A percentile compares a stretch with the other conserved stretches of the same genome.
phyloP scores from a whole-genome alignment of 2,888 invertebrate genomes.

The Campoplex nolae region DNA sequence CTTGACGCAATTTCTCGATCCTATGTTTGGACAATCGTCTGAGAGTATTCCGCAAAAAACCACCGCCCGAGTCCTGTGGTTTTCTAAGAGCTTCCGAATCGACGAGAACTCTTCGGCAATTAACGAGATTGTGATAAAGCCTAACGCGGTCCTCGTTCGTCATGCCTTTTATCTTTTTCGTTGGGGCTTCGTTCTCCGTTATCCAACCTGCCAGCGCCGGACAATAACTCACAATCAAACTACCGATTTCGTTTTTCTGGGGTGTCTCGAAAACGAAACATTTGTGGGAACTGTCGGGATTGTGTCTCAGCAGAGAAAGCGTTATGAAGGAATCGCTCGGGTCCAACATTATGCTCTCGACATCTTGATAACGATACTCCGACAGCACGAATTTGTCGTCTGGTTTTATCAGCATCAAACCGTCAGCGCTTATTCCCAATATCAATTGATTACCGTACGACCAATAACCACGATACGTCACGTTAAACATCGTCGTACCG shows the following conservation, averaged over 20 bases:
- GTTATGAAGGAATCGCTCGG: conserved; percentile 97
- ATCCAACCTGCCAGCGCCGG: conserved; percentile 93
- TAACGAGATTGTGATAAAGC: conserved; percentile 94
- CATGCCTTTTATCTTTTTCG: conserved; percentile 88
- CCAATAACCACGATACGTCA: conserved; percentile 97
- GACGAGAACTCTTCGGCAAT: conserved; percentile 92
- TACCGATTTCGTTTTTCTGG: conserved; percentile 96
- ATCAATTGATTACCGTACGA: conserved; percentile 91
- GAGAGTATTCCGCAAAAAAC: conserved; percentile 94
- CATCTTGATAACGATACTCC: conserved; percentile 95
- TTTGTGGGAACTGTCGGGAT: conserved; percentile 90
- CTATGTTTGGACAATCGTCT: conserved; percentile 94
- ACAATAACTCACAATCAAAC: conserved; percentile 96
- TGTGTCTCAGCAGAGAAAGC: conserved; percentile 91
- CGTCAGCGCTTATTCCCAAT: conserved; percentile 95
- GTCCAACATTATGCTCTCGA: conserved; percentile 96
- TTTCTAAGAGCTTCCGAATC: conserved; percentile 93
- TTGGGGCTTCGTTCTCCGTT: conserved; percentile 89
- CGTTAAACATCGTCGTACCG: conserved; percentile 94
- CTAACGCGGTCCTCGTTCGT: conserved; percentile 95
- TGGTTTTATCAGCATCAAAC: conserved; percentile 95
- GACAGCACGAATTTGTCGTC: conserved; percentile 96
- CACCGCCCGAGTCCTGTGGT: conserved; percentile 93
- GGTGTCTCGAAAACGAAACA: conserved; percentile 97
- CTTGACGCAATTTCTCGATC: conserved; percentile 90